Percentiles rank a stretch among this genome's conserved stretches.
phyloP scores from a whole-genome alignment of 2,797 vertebrate genomes.

The Podargus strigoides region DNA sequence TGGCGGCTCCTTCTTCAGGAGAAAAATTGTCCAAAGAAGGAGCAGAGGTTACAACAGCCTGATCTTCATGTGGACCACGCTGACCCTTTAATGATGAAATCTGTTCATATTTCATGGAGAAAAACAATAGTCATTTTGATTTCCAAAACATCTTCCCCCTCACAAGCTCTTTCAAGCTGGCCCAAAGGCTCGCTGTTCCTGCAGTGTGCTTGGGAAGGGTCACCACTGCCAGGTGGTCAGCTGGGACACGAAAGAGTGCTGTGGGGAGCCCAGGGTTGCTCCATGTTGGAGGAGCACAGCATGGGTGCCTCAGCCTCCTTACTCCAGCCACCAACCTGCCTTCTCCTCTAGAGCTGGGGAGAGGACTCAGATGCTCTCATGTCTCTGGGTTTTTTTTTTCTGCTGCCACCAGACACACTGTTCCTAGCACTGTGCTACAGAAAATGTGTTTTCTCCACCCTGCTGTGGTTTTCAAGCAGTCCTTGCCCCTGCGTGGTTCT shows the following conservation, averaged over 20 bases:
- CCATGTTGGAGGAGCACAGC: accelerated
- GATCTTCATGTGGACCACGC: not conserved
- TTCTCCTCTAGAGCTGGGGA: not conserved
- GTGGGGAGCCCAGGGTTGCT: not conserved
- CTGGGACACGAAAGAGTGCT: accelerated
- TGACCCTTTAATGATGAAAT: not conserved
- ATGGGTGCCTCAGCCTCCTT: not conserved
- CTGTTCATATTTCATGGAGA: not conserved
- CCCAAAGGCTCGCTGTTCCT: not conserved
- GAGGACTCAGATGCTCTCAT: not conserved
- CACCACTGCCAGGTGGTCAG: not conserved
- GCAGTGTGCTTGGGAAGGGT: not conserved
- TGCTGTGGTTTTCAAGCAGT: not conserved
- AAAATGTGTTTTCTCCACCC: not conserved
- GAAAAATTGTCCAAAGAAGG: not conserved
- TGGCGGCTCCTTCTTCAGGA: not conserved
- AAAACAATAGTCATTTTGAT: not conserved
- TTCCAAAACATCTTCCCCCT: not conserved
- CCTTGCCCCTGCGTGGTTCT: not conserved
- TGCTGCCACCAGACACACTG: not conserved
- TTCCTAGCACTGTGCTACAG: not conserved
- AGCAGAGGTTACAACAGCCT: not conserved
- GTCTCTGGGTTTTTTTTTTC: not conserved
- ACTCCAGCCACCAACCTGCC: not conserved
- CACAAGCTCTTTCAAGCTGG: not conserved